These are phyloP conservation scores for Leucophora obtusa DNA, from an alignment of 2,888 invertebrate genomes.

Conservation along the genomic window DNA sequence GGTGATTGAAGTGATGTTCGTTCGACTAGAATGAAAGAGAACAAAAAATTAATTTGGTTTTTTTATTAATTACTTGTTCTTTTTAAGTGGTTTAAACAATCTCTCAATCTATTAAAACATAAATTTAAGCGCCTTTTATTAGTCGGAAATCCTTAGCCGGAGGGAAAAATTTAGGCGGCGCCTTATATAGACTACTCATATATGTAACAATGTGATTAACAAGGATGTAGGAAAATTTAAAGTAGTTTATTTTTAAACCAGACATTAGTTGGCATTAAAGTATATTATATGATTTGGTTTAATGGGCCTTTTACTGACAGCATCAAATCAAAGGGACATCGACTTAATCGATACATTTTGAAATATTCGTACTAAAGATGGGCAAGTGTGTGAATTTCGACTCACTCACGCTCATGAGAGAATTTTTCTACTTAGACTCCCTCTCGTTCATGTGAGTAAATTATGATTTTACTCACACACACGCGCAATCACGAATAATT, in stretches of 20 bases:
- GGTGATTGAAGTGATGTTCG: conserved; percentile 7
- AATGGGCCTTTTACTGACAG: neutral
- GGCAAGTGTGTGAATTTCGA: too few species aligned
- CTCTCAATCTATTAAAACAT: conserved; percentile 50
- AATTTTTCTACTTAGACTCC: too few species aligned
- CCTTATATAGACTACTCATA: neutral
- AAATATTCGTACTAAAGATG: too few species aligned
- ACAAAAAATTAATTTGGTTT: neutral
- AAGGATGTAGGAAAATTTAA: neutral
- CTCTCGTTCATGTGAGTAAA: too few species aligned
- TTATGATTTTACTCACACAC: too few species aligned
- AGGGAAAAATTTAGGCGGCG: conserved; percentile 16
- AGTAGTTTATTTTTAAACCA: conserved; percentile 1
- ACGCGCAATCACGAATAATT: too few species aligned
- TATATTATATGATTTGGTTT: neutral
- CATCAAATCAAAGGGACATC: neutral
- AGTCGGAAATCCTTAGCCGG: conserved; percentile 41
- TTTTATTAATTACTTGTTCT: conserved; percentile 32
- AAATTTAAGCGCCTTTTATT: conserved; percentile 58
- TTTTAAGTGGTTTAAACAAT: conserved; percentile 39
- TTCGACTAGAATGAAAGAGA: neutral
- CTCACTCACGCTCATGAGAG: too few species aligned
- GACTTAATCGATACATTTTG: too few species aligned
- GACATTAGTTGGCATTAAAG: neutral
- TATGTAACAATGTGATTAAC: neutral